Conservation (phyloP, 2,888 invertebrate species). For the Apamea epomidion region DNA sequence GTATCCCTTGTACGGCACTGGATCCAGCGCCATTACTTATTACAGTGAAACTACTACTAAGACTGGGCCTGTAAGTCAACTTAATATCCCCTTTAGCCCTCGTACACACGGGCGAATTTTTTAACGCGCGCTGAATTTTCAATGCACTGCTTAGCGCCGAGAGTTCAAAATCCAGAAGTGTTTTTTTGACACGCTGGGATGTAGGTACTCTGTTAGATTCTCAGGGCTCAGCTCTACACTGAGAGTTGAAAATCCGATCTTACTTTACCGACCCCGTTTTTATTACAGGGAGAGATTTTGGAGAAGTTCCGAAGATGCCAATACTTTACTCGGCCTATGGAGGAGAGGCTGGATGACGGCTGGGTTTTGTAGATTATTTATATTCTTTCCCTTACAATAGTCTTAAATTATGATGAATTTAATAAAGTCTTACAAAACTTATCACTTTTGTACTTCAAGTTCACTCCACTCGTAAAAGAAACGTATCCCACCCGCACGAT, state of each 20-base stretch:
- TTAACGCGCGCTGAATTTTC: background rate
- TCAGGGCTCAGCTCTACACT: background rate
- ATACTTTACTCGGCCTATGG: slow-evolving; percentile 87
- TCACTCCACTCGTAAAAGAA: background rate
- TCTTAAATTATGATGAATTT: slow-evolving; percentile 28
- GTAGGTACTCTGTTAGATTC: background rate
- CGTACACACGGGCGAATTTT: background rate
- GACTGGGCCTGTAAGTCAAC: slow-evolving; percentile 81
- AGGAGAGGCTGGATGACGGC: slow-evolving; percentile 85
- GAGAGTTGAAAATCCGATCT: background rate
- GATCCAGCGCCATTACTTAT: slow-evolving; percentile 86
- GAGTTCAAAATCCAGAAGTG: background rate
- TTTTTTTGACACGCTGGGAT: background rate
- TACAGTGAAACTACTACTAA: slow-evolving; percentile 84
- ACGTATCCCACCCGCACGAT: background rate
- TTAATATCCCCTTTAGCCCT: background rate
- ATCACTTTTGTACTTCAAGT: background rate
- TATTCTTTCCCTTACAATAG: background rate
- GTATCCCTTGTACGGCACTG: slow-evolving; percentile 87
- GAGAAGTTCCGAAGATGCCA: slow-evolving; percentile 87
- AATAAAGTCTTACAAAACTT: slow-evolving; percentile 30
- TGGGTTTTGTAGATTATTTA: slow-evolving; percentile 82
- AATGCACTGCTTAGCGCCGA: background rate
- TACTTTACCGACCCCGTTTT: background rate
- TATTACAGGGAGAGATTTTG: slow-evolving; percentile 85